phyloP scores from a whole-genome alignment of 2,888 invertebrate species.

The Syritta pipiens region DNA sequence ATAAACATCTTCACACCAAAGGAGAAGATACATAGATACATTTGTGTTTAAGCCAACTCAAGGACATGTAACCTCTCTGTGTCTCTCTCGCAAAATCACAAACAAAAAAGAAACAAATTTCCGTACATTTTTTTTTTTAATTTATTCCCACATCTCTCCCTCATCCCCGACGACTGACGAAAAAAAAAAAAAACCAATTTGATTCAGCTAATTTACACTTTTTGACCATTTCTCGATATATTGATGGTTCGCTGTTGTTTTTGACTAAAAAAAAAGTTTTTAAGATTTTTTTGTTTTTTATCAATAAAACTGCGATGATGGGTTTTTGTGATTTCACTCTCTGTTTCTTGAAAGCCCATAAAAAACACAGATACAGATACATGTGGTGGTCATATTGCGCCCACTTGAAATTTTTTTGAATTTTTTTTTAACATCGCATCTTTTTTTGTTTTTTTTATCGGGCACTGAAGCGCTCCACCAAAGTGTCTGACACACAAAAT shows the following conservation, averaged over 20 bases:
- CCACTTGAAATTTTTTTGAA: slow-evolving; percentile 60
- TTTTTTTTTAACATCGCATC: slow-evolving; percentile 56
- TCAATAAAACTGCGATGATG: slow-evolving; percentile 61
- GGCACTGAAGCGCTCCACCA: slow-evolving; percentile 42
- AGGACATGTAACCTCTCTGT: too few species aligned
- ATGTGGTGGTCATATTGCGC: slow-evolving; percentile 45
- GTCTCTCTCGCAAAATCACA: slow-evolving; percentile 34
- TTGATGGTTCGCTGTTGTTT: slow-evolving; percentile 63
- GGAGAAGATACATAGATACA: too few species aligned
- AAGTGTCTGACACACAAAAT: slow-evolving; percentile 64
- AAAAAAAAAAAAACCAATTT: slow-evolving; percentile 28
- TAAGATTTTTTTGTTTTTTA: slow-evolving; percentile 1
- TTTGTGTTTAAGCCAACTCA: slow-evolving; percentile 31
- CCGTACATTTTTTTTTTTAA: slow-evolving; percentile 61
- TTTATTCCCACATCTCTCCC: slow-evolving; percentile 33
- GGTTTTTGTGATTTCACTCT: slow-evolving; percentile 66
- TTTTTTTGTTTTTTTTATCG: slow-evolving; percentile 16
- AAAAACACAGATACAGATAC: slow-evolving; percentile 34
- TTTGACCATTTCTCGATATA: slow-evolving; percentile 62
- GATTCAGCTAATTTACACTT: slow-evolving; percentile 66
- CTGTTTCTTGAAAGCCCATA: slow-evolving; percentile 56
- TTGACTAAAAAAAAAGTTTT: slow-evolving; percentile 24
- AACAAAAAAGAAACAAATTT: too few species aligned
- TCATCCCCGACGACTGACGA: not conserved
- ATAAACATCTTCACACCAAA: slow-evolving; percentile 40